phyloP scores from a whole-genome alignment of 2,113 vertebrate species.

The Tupaia chinensis region DNA sequence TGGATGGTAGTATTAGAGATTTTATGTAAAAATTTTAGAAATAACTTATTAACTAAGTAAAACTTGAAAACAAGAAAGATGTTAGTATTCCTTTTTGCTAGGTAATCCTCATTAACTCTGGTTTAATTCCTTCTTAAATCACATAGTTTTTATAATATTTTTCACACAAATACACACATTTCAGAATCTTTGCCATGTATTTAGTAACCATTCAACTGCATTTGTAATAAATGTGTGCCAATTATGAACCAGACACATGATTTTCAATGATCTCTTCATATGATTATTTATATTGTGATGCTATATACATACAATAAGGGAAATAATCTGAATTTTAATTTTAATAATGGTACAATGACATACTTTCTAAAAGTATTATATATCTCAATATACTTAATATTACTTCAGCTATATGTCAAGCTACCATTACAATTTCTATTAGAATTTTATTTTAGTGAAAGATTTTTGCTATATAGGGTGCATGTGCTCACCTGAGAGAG shows the following conservation, averaged over 20 bases:
- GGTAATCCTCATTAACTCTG: conserved; percentile 55
- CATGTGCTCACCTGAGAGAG: no score
- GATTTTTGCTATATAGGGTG: no score
- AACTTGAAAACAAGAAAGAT: conserved; percentile 53
- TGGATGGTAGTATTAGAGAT: neutral
- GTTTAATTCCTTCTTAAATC: conserved; percentile 51
- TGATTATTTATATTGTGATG: conserved; percentile 40
- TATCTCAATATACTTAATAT: conserved; percentile 36
- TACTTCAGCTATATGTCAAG: conserved; percentile 11
- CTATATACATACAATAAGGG: conserved; percentile 57
- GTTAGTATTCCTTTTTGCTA: conserved; percentile 51
- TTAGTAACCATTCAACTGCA: neutral
- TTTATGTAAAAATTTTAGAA: conserved; percentile 50
- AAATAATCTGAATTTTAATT: conserved; percentile 57
- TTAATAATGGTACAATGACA: conserved; percentile 20
- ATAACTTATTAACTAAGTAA: conserved; percentile 51
- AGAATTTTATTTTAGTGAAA: neutral
- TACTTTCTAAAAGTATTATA: conserved; percentile 52
- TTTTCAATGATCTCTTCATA: conserved; percentile 48
- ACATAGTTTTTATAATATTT: conserved; percentile 58
- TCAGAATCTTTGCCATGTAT: conserved; percentile 38
- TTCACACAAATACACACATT: neutral
- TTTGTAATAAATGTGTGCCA: conserved; percentile 56
- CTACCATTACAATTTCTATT: conserved; percentile 44
- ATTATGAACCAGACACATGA: conserved; percentile 48